Base-by-base conservation (phyloP, 2,797 vertebrate species). In the Phoebastria nigripes region DNA sequence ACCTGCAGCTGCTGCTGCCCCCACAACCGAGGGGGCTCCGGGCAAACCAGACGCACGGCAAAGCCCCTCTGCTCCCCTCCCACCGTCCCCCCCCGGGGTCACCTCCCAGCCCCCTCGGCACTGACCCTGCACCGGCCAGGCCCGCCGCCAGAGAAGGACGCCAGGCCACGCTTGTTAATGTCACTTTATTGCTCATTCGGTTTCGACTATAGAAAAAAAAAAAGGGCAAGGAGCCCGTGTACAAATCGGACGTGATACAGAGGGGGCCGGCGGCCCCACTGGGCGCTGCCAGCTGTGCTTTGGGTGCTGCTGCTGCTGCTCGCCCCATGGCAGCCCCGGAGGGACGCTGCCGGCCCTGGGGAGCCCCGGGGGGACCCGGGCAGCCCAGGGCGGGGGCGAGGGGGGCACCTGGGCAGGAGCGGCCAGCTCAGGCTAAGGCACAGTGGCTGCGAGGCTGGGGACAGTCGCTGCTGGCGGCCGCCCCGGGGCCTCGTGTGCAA, bases 131-230 rank as follows among this genome's bases (percentile, higher is more conserved):
- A 78, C 92, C 12, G 3, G 29, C 47, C 41, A 49, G 28, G 51
- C 31, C n/a, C 15, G 6, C 52, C 69, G 65, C 46, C 69, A 58
- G 73, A 84, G 80, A 97, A 94, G 87, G 93, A 84, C 31, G 12
- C 7, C 7, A 94, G 72, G 72, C 90, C 86, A 54, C 18, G 9
- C 22, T 22, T 16, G 72, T 91, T 95, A 96, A 97, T 96, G 93
- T 95, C 94, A 96, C 47, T 97, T 97, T 97, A 96, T 97, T 96
- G 95, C 91, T 97, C 82, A 11, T 96, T 96, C 58, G 66, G 54
- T 93, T 94, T 95, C 14, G 69, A 96, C 92, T 97, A 97, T 96
- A 97, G 87, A 96, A 97, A 95, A 96, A 79, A 84, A 87, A 65
- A 55, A 62, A 62, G 79, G 95, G 95, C 89, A 3, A 77, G 61